phyloP scores from a whole-genome alignment of 2,888 invertebrate species.

The Drosophila anomalata region DNA sequence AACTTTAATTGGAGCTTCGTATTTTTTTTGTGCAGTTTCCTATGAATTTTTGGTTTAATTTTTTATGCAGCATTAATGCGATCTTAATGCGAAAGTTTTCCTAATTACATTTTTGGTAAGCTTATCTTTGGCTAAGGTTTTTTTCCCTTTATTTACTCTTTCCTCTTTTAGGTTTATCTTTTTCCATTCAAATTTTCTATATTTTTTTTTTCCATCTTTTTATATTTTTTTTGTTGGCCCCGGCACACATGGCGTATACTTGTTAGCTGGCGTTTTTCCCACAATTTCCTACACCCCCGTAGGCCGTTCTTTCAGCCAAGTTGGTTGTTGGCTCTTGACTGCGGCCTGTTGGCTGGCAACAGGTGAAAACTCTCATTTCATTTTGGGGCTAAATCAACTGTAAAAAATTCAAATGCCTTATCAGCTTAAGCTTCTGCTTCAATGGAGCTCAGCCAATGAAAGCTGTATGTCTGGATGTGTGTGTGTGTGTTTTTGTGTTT shows the following conservation, averaged over 20 bases:
- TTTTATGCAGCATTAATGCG: slow-evolving; percentile 21
- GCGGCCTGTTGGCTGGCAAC: slow-evolving; percentile 34
- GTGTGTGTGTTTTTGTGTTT: slow-evolving; percentile 5
- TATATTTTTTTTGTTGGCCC: slow-evolving; percentile 11
- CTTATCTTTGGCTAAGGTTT: slow-evolving; percentile 14
- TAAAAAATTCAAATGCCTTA: slow-evolving; percentile 62
- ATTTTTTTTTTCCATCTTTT: not conserved
- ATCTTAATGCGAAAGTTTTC: slow-evolving; percentile 38
- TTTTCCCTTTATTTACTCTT: not conserved
- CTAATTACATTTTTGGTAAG: slow-evolving; percentile 51
- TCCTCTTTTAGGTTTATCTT: not conserved
- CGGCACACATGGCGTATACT: slow-evolving; percentile 49
- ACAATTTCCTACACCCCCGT: slow-evolving; percentile 17
- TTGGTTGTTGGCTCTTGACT: not conserved
- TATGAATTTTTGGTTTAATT: not conserved
- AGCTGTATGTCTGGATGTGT: not conserved
- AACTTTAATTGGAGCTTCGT: slow-evolving; percentile 45
- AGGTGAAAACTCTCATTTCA: slow-evolving; percentile 48
- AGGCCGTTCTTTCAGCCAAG: slow-evolving; percentile 43
- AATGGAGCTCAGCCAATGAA: slow-evolving; percentile 42
- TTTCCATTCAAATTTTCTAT: not conserved
- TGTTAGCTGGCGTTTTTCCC: slow-evolving; percentile 33
- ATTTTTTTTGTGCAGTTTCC: slow-evolving; percentile 4
- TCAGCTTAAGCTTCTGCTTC: slow-evolving; percentile 57
- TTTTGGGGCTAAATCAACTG: slow-evolving; percentile 58